phyloP scores from a whole-genome alignment of 2,888 invertebrate species.

The Marronus borbonicus region DNA sequence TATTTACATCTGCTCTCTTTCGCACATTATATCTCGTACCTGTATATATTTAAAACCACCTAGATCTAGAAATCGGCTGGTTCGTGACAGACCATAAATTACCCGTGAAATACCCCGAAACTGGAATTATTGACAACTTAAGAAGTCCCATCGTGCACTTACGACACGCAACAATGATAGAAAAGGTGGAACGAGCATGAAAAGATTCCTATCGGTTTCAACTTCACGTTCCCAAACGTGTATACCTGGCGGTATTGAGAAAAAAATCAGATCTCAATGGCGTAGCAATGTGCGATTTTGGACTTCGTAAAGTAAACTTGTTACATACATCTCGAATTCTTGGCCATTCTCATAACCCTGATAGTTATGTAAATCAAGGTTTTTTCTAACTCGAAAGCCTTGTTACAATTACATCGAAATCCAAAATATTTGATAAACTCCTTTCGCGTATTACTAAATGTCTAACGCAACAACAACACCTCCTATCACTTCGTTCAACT shows the following conservation, averaged over 20 bases:
- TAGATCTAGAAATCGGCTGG: constrained; percentile 15
- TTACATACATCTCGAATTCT: too few species aligned
- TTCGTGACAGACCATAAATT: constrained; percentile 37
- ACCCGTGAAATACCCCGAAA: constrained; percentile 44
- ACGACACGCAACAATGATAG: constrained; percentile 46
- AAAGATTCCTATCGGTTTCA: constrained; percentile 33
- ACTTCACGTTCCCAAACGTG: constrained; percentile 18
- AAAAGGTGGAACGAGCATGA: constrained; percentile 45
- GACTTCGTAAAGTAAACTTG: not conserved
- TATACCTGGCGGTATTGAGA: constrained; percentile 6
- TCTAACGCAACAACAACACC: too few species aligned
- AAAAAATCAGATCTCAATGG: not conserved
- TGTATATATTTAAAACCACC: not conserved
- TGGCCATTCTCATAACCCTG: too few species aligned
- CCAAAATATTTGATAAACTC: too few species aligned
- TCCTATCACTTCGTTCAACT: too few species aligned
- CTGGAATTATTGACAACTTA: constrained; percentile 43
- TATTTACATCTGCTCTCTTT: constrained; percentile 27
- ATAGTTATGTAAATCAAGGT: too few species aligned
- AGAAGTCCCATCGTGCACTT: constrained; percentile 42
- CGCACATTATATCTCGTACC: constrained; percentile 29
- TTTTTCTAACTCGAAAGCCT: too few species aligned
- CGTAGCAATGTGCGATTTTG: not conserved
- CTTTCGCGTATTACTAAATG: too few species aligned
- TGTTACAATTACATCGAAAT: too few species aligned